Evolutionary conservation across 2,888 invertebrate genomes (phyloP).

Genomic region (Eupithecia inturbata): DNA sequence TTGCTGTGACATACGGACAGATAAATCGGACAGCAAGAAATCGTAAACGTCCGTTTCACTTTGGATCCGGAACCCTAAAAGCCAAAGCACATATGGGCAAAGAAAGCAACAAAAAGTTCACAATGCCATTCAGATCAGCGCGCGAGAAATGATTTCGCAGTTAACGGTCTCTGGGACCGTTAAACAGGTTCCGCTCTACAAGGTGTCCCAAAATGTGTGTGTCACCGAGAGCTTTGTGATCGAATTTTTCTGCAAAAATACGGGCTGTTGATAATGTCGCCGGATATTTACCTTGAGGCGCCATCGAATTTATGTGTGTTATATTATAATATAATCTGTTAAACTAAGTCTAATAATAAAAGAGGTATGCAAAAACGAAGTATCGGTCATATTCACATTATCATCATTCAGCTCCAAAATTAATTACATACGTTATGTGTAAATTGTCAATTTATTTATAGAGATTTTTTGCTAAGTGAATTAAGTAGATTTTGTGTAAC

Average conservation of each 20-base stretch:
- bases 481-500: not conserved
- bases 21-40: not conserved
- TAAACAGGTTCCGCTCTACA: constrained; percentile 64
- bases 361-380: not conserved
- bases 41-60: not conserved
- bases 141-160: constrained; percentile 66
- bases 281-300: not conserved
- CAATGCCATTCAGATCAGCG: constrained; percentile 27
- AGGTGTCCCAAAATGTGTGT: constrained; percentile 6
- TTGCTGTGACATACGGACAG: not conserved
- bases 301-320: not conserved
- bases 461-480: not conserved
- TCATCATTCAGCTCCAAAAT: not conserved
- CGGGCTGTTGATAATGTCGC: not conserved
- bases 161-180: constrained; percentile 72
- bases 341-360: not conserved
- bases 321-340: not conserved
- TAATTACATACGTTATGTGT: not conserved
- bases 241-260: not conserved
- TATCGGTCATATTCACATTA: not conserved
- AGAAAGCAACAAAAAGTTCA: constrained; percentile 27
- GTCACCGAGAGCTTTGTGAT: not conserved
- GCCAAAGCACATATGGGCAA: not conserved
- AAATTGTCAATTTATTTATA: too few species aligned
- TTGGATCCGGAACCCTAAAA: not conserved